Evolutionary conservation across 2,797 vertebrate genomes (phyloP), one percentile per base, ranked within the genome.

Genomic region (Coccyzus lansbergi): DNA sequence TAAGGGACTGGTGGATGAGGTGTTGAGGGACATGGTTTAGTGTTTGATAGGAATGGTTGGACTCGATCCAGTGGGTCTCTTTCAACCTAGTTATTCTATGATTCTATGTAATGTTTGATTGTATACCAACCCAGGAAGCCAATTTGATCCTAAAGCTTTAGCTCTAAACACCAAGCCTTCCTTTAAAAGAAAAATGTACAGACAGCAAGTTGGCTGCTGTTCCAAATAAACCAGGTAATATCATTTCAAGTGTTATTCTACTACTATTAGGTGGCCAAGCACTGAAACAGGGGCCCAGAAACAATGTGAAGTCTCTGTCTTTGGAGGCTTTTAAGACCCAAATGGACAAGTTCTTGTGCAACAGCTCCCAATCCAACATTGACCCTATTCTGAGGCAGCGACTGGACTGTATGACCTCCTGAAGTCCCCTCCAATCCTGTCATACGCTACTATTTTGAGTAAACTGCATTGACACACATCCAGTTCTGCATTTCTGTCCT

Each of bases 401-500:
- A 19, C 2, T 64, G 44, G 33, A 55, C 44, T 48, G 52, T 34
- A 69, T 3, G 16, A 52, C 22, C 8, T 44, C 60, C 84, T 63
- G 24, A 63, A 74, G 25, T 3, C 52, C 64, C n/a, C 33, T 15
- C 46, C 70, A 68, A 26, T 0, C 21, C 21, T 3, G 7, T 24
- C 15, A 59, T 22, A 4, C 1, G 31, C 11, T 62, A 62, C 7
- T 25, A 7, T 1, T 26, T 5, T 76, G 52, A 10, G 1, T 38
- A 49, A 56, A 60, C 0, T 19, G 31, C 64, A 46, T 4, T 55
- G 68, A 68, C n/a, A 42, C 6, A 0, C 1, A 31, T 4, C 26
- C 83, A 81, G 48, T 42, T 88, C 64, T 60, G 56, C 69, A 34
- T 67, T 92, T 74, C 82, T 75, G 44, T 44, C 44, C 58, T 59